phyloP scores from a whole-genome alignment of 2,113 vertebrate genomes.

The Hippolais icterina region DNA sequence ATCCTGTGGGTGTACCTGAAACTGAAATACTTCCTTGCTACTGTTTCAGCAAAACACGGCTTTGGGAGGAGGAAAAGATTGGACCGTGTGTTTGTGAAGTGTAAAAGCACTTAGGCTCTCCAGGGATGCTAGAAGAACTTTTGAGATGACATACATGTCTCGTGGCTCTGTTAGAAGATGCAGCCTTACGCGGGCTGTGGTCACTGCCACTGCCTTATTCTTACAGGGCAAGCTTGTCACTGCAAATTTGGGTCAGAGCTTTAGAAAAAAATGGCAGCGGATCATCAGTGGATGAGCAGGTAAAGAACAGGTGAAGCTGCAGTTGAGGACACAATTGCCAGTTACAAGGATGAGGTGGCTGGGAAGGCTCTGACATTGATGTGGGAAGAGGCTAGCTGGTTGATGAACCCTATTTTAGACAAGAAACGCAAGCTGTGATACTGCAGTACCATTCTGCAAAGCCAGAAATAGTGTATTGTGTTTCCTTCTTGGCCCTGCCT shows the following conservation, averaged over 20 bases:
- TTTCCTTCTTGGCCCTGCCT: neutral
- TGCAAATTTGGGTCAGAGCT: neutral
- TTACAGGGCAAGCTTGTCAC: neutral
- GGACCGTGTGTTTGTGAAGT: neutral
- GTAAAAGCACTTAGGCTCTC: neutral
- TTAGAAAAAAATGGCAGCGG: neutral
- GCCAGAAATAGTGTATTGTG: neutral
- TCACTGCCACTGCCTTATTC: neutral
- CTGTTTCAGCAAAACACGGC: neutral
- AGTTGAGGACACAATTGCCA: neutral
- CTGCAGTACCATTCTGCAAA: neutral
- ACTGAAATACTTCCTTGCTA: neutral
- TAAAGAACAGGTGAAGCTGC: neutral
- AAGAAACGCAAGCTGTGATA: neutral
- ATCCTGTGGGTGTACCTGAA: neutral
- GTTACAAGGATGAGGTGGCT: neutral
- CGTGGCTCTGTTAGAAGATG: neutral
- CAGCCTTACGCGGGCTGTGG: accelerated
- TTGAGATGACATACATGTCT: accelerated
- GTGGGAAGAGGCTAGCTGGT: neutral
- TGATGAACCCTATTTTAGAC: neutral
- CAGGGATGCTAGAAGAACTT: neutral
- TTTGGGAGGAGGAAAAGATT: neutral
- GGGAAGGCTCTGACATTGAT: neutral
- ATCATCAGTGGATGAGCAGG: neutral